Evolutionary conservation across 2,888 invertebrate genomes (phyloP).

Genomic region (Patella caerulea): DNA sequence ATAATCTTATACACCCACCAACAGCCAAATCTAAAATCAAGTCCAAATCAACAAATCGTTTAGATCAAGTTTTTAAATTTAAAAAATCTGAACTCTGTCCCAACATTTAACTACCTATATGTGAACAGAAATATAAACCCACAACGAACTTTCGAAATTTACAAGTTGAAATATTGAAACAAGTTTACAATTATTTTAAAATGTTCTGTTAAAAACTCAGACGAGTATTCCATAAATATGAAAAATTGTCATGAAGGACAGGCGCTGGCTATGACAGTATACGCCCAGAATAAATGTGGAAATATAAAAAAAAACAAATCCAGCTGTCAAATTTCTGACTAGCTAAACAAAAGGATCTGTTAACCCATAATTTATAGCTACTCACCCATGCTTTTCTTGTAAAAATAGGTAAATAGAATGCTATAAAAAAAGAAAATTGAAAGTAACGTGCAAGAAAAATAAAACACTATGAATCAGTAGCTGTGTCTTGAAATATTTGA

Average conservation of each 20-base stretch:
- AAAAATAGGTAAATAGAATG: conserved; percentile 46
- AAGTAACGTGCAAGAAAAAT: not conserved
- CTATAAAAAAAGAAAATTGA: conserved; percentile 38
- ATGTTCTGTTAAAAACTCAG: no score
- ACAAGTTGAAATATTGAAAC: no score
- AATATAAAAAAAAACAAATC: not conserved
- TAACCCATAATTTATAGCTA: not conserved
- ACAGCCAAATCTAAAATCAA: no score
- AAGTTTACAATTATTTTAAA: no score
- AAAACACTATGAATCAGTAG: not conserved
- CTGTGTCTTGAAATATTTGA: no score
- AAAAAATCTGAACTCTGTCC: not conserved
- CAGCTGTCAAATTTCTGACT: not conserved
- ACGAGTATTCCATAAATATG: no score
- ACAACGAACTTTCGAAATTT: no score
- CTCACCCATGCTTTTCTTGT: conserved; percentile 54
- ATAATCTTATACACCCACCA: no score
- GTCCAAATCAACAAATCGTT: no score
- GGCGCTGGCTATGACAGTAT: no score
- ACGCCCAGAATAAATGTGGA: no score
- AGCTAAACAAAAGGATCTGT: not conserved
- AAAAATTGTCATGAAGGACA: no score
- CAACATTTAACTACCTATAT: not conserved
- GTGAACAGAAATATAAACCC: not conserved
- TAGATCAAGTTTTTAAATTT: not conserved